Conservation (phyloP, 2,113 vertebrate species). For the Salvelinus sp. region DNA sequence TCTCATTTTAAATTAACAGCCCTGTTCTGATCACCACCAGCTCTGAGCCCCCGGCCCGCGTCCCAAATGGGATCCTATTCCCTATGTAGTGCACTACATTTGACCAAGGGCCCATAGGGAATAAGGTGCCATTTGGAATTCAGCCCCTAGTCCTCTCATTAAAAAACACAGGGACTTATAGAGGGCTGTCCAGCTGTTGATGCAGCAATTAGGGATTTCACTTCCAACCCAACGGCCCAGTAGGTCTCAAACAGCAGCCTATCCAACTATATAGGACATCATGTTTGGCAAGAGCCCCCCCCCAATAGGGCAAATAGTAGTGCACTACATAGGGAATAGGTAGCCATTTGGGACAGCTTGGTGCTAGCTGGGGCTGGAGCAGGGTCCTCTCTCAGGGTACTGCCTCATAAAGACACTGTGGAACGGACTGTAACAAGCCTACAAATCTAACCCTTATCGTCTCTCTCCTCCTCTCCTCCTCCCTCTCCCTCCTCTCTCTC, state of each 20-base stretch:
- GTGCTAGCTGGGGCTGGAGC: no score
- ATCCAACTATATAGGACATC: no score
- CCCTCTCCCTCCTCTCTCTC: constrained; percentile 11
- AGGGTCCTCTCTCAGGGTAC: neutral
- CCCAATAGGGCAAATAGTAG: no score
- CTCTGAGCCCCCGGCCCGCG: no score
- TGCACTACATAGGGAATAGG: no score
- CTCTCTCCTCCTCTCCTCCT: constrained; percentile 17
- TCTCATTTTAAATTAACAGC: constrained; percentile 68
- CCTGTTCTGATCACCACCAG: constrained; percentile 48
- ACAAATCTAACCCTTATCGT: no score
- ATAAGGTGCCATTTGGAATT: neutral
- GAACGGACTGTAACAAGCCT: no score
- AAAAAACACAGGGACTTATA: constrained; percentile 63
- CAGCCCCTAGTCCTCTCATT: constrained; percentile 65
- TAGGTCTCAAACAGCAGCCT: no score
- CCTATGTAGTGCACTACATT: no score
- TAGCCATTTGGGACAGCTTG: no score
- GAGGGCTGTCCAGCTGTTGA: constrained; percentile 69
- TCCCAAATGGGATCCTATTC: no score
- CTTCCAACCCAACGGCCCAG: constrained; percentile 48
- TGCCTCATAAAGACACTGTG: constrained; percentile 20
- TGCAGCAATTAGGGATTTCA: constrained; percentile 69
- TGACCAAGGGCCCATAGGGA: constrained; percentile 42
- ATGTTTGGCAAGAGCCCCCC: no score